These are phyloP conservation scores for Hipposideros armiger DNA, from an alignment of 2,113 vertebrate species.

Conservation along the genomic window DNA sequence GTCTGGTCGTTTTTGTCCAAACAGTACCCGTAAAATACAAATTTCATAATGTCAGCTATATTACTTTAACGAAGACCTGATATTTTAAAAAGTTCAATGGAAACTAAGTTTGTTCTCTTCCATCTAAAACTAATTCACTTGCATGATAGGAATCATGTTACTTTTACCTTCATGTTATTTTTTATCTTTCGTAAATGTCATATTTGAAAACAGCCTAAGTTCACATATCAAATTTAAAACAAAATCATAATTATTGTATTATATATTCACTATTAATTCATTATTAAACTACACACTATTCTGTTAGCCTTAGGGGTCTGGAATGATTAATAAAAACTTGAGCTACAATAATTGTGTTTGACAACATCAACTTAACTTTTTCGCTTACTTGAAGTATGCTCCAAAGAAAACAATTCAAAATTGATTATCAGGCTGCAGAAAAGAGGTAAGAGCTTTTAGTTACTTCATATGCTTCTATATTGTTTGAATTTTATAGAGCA, in stretches of 20 bases:
- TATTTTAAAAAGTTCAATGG: not conserved
- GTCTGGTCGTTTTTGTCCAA: not conserved
- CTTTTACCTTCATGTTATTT: not conserved
- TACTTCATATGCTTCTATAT: not conserved
- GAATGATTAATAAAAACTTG: slow-evolving; percentile 31
- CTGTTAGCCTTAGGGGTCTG: not conserved
- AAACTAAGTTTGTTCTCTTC: slow-evolving; percentile 48
- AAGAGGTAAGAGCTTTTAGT: slow-evolving; percentile 25
- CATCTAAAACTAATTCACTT: not conserved
- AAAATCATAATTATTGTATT: not conserved
- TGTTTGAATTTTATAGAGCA: slow-evolving; percentile 4
- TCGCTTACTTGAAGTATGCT: not conserved
- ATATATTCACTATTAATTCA: slow-evolving; percentile 21
- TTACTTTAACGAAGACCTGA: slow-evolving; percentile 15
- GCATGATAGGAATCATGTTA: not conserved
- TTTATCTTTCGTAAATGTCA: slow-evolving; percentile 26
- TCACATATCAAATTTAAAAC: slow-evolving; percentile 17
- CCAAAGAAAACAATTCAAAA: slow-evolving; percentile 45
- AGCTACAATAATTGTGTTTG: not conserved
- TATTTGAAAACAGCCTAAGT: not conserved
- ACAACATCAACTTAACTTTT: slow-evolving; percentile 19
- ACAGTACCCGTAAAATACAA: not conserved
- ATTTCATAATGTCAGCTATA: not conserved
- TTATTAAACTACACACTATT: slow-evolving; percentile 5
- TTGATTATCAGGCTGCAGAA: not conserved